Evolutionary conservation across 23 tunicate genomes (phyloP), one percentile per base, ranked within the genome.

Genomic region (Halocynthia roretzi): DNA sequence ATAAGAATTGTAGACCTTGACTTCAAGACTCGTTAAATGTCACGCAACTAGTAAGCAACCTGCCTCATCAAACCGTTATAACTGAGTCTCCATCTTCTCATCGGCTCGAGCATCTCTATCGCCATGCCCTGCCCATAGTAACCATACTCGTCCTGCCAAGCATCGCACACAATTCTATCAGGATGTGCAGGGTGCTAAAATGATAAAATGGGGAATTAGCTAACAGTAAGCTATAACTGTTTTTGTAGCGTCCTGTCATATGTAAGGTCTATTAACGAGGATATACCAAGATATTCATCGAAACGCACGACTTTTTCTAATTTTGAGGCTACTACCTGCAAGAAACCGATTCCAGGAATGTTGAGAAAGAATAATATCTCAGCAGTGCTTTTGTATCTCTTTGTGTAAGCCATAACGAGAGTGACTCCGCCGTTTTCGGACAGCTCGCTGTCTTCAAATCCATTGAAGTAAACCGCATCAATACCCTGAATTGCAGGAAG

Each of bases 111-210:
- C 70, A 74, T 53, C 55, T 82, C 86, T 15, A 82, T 52, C 21
- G 55, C 11, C 44, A 82, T 44, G 11, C 86, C 86, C 61, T 82
- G 82, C 7, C 73, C 83, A 48, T 67, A 50, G 54, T 65, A 79
- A 0, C 15, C 79, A 14, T 67, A 23, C 6, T 82, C 68, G 31
- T 82, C 72, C 17, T 53, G 44, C 50, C 31, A 21, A 8, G 68
- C 54, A 56, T 73, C 61, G 70, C 86, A 82, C 40, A 60, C 61
- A 17, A 82, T 52, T 4, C 82, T 61, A 53, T 82, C 86, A 8
- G 86, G 86, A 63, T 82, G 86, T n/a, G 56, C 54, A 40, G 83
- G 83, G 58, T 79, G 83, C 83, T 79, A 6, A n/a, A 79, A 67
- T 5, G 19, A 64, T 12, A 66, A 8, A 51, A 60, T 17, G 64